Conservation (phyloP, 2,113 vertebrate species). For the Labeo rohita region DNA sequence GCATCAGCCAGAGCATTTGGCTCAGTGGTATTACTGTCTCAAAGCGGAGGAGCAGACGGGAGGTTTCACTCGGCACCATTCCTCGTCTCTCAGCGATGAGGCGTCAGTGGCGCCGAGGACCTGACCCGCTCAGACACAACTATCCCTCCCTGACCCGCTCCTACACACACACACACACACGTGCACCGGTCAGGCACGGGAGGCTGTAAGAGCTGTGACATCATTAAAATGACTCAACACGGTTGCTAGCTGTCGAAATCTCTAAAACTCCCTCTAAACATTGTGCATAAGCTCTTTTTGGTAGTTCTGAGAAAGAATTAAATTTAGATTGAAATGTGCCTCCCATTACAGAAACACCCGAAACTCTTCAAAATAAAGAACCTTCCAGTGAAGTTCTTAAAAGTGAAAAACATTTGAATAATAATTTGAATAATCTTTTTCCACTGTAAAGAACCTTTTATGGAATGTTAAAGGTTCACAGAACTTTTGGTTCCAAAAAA, state of each 20-base stretch:
- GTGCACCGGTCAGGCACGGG: neutral
- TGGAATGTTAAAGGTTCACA: too few species aligned
- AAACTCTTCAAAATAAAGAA: constrained; percentile 5
- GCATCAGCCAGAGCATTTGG: constrained; percentile 12
- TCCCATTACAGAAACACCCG: constrained; percentile 11
- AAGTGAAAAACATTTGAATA: too few species aligned
- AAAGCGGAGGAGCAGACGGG: constrained; percentile 66
- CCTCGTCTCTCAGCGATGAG: constrained; percentile 70
- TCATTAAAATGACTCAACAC: neutral
- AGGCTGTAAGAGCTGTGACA: neutral
- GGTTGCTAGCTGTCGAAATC: neutral
- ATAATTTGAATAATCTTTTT: too few species aligned
- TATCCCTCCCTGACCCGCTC: constrained; percentile 61
- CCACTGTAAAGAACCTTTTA: too few species aligned
- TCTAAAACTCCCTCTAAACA: neutral
- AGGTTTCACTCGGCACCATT: constrained; percentile 68
- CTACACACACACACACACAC: constrained; percentile 34
- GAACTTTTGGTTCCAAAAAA: too few species aligned
- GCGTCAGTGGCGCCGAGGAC: constrained; percentile 72
- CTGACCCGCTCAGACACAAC: constrained; percentile 75
- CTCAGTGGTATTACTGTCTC: constrained; percentile 3
- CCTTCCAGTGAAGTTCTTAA: too few species aligned
- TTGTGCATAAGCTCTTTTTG: neutral
- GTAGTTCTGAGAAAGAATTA: neutral
- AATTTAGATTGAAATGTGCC: neutral